Conservation (phyloP, 2,797 vertebrate species). For the Trematocara caparti region DNA sequence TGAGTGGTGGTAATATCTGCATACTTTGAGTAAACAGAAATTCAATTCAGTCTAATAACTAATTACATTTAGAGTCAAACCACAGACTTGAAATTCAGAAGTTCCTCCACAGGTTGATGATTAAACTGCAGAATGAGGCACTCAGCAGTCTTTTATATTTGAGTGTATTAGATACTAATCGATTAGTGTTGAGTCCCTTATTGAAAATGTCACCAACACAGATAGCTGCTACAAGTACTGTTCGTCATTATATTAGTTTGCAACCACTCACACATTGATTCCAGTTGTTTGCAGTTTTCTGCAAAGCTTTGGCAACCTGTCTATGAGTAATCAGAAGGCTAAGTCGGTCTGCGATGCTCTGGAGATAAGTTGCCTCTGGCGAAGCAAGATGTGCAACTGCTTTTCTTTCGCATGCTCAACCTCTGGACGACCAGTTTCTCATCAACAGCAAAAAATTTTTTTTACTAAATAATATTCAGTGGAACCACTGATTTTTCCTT, state of each 20-base stretch:
- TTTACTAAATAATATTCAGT: neutral
- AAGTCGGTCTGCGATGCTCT: neutral
- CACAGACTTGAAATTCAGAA: neutral
- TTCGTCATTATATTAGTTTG: neutral
- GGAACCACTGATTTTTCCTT: neutral
- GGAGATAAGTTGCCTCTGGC: neutral
- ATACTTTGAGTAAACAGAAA: neutral
- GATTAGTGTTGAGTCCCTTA: neutral
- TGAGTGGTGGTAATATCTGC: neutral
- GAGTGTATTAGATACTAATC: neutral
- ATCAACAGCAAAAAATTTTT: rapidly evolving
- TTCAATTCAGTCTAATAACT: neutral
- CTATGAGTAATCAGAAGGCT: neutral
- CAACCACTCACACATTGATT: neutral
- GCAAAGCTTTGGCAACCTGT: neutral
- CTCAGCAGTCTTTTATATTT: neutral
- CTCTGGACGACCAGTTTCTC: too few relatives aligned
- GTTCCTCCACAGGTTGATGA: neutral
- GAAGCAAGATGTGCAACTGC: neutral
- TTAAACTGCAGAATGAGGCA: neutral
- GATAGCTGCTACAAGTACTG: neutral
- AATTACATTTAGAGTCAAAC: neutral
- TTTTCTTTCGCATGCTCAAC: neutral
- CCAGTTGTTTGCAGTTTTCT: neutral
- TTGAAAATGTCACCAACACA: neutral